These are phyloP conservation scores for Labia minor DNA, from an alignment of 2,888 invertebrate species.

Conservation along the genomic window DNA sequence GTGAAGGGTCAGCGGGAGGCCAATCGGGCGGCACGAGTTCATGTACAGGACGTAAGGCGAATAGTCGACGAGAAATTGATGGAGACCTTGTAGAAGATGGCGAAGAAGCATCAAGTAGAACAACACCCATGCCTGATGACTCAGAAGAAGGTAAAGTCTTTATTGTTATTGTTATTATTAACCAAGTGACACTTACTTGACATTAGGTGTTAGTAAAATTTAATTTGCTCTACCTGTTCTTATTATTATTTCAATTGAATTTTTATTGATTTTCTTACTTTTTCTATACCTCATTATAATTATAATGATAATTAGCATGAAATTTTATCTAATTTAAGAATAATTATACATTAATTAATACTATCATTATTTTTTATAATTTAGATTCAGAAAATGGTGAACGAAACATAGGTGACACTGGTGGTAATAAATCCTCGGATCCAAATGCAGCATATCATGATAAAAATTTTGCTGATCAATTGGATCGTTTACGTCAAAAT, in stretches of 20 bases:
- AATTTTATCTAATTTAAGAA: no score
- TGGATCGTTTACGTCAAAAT: neutral
- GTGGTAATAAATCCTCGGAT: neutral
- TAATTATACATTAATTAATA: no score
- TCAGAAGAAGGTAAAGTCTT: conserved; percentile 32
- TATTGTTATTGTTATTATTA: conserved; percentile 29
- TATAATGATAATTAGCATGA: no score
- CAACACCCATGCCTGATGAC: conserved; percentile 25
- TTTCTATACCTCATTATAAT: no score
- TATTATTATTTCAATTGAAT: no score
- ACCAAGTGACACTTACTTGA: no score
- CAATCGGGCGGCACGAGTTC: neutral
- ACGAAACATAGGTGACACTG: neutral
- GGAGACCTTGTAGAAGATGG: conserved; percentile 25
- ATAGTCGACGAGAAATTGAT: neutral
- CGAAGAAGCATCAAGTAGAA: conserved; percentile 37
- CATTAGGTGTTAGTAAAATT: no score
- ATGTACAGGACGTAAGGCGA: neutral
- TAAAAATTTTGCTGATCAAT: neutral
- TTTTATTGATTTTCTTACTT: no score
- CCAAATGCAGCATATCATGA: neutral
- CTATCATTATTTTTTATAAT: no score
- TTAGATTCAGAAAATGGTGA: no score
- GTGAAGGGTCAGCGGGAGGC: conserved; percentile 55
- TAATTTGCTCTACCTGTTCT: no score